Conservation (phyloP, 1,140 invertebrate species). For the Sarcophaga peregrina region DNA sequence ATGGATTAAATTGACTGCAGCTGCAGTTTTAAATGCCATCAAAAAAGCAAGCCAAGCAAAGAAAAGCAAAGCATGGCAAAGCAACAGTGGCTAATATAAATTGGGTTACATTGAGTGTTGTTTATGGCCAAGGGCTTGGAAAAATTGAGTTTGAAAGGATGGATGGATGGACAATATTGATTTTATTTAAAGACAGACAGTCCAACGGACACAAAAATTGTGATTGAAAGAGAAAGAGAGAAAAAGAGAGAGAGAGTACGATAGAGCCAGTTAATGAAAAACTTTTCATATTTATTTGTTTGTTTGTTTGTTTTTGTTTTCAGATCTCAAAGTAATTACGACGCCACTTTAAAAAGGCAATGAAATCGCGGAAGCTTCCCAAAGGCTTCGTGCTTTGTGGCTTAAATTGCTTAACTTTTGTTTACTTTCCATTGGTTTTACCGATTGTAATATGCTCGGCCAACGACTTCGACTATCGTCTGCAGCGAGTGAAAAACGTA, state of each 20-base stretch:
- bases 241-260: too few species aligned
- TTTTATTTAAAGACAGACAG: background rate
- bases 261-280: background rate
- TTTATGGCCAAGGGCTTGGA: too few species aligned
- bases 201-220: too few species aligned
- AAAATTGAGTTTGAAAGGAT: too few species aligned
- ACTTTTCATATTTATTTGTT: background rate
- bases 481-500: conserved; percentile 70
- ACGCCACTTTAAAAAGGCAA: conserved; percentile 52
- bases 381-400: conserved; percentile 64
- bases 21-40: background rate
- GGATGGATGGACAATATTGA: background rate
- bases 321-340: conserved; percentile 29
- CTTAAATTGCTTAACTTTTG: conserved; percentile 62
- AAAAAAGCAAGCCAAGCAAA: background rate
- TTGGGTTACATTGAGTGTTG: too few species aligned
- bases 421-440: conserved; percentile 62
- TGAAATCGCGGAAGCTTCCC: conserved; percentile 65
- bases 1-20: background rate
- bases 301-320: background rate
- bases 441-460: conserved; percentile 59
- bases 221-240: too few species aligned
- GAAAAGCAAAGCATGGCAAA: background rate
- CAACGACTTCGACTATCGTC: conserved; percentile 66
- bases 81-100: too few species aligned